Percentiles rank a stretch among this genome's conserved stretches.
phyloP scores from a whole-genome alignment of 2,797 vertebrate genomes.

The Acridotheres tristis region DNA sequence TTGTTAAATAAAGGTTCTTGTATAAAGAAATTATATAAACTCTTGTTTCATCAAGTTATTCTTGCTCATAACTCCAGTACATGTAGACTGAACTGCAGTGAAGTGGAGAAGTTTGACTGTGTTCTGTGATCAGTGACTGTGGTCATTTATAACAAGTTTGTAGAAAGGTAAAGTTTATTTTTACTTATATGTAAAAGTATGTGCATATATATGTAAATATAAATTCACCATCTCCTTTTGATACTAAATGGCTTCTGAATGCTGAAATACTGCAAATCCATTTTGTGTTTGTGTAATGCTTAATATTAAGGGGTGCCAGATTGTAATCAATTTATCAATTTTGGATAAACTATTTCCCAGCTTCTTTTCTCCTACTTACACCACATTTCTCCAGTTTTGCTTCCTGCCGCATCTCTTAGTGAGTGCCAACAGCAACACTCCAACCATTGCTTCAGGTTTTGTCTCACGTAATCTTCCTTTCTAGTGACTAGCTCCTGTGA shows the following conservation, averaged over 20 bases:
- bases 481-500: not conserved
- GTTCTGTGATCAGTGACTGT: not conserved
- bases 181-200: not conserved
- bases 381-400: not conserved
- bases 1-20: constrained; percentile 41
- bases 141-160: not conserved
- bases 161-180: not conserved
- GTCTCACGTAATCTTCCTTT: not conserved
- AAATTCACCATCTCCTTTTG: not conserved
- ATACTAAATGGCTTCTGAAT: not conserved
- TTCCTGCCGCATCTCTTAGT: not conserved
- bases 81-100: not conserved
- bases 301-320: not conserved
- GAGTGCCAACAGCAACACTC: not conserved
- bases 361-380: not conserved
- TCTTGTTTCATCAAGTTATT: not conserved
- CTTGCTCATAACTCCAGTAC: not conserved
- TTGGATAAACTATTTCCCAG: not conserved
- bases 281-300: not conserved
- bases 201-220: not conserved
- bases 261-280: not conserved
- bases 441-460: not conserved
- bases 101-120: not conserved
- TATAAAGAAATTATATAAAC: not conserved
- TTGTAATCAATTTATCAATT: not conserved